Evolutionary conservation across 2,888 invertebrate species (phyloP).

Genomic region (Eudemis profundana): DNA sequence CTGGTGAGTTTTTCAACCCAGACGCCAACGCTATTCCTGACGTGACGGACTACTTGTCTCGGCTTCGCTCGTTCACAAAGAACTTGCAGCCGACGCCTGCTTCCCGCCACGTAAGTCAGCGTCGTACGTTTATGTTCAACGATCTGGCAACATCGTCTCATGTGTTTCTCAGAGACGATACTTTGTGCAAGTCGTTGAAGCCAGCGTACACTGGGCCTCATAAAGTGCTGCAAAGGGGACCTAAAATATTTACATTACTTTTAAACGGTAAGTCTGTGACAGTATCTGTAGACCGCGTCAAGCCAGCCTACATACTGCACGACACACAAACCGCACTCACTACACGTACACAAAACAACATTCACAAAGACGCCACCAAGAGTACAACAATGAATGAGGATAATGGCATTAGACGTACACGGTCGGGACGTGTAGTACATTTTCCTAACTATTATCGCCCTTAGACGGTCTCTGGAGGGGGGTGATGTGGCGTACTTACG

Average conservation of each 20-base stretch:
- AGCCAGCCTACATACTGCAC: slow-evolving; percentile 31
- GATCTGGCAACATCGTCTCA: slow-evolving; percentile 21
- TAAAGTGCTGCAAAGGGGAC: slow-evolving; percentile 1
- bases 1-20: slow-evolving; percentile 47
- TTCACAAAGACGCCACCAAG: not conserved
- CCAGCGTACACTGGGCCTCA: slow-evolving; percentile 25
- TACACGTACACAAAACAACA: not conserved
- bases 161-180: slow-evolving; percentile 22
- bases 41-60: slow-evolving; percentile 19
- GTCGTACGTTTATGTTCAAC: slow-evolving; percentile 15
- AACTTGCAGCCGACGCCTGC: slow-evolving; percentile 23
- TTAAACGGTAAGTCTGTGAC: slow-evolving; percentile 8
- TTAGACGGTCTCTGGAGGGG: slow-evolving; percentile 25
- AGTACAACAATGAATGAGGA: not conserved
- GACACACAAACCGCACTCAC: slow-evolving; percentile 7
- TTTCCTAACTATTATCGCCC: slow-evolving; percentile 24
- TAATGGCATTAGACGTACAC: slow-evolving; percentile 10
- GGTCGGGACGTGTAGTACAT: slow-evolving; percentile 10
- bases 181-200: slow-evolving; percentile 11
- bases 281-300: no score
- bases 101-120: slow-evolving; percentile 1
- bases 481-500: no score
- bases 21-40: not conserved
- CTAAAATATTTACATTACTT: slow-evolving; percentile 1
- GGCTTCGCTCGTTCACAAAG: not conserved